A percentile compares a stretch with the other conserved stretches of the same genome.
Evolutionary conservation across 2,113 vertebrate genomes (phyloP).

Genomic region (Mormoops blainvillei): DNA sequence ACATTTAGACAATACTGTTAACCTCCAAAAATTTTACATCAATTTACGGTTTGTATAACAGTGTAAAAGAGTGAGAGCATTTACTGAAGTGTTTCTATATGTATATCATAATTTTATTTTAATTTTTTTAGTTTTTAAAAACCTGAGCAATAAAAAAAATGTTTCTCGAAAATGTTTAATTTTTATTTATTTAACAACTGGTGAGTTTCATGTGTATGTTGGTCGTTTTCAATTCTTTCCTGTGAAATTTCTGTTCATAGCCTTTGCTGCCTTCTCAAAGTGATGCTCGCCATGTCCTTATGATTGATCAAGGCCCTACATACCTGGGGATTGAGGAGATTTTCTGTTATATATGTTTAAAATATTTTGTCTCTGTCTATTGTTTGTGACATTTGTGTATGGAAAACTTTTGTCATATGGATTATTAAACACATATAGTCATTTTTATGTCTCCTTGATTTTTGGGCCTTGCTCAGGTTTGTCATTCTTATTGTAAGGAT

Average conservation of each 20-base stretch:
- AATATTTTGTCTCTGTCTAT: neutral
- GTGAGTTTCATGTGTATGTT: neutral
- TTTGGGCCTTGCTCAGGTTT: neutral
- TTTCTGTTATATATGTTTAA: neutral
- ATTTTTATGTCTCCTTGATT: neutral
- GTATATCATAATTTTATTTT: neutral
- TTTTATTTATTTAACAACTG: neutral
- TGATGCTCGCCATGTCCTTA: neutral
- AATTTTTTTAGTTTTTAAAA: neutral
- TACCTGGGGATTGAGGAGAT: neutral
- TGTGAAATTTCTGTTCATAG: neutral
- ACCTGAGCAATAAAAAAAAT: neutral
- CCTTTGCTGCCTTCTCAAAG: neutral
- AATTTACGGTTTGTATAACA: neutral
- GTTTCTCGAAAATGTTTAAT: neutral
- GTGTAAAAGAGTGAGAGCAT: neutral
- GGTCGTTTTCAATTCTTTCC: neutral
- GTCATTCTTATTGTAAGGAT: neutral
- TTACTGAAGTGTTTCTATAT: neutral
- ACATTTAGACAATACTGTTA: neutral
- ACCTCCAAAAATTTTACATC: neutral
- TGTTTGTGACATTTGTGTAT: neutral
- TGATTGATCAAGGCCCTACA: neutral
- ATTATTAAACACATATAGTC: neutral
- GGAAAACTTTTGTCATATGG: neutral